phyloP scores from a whole-genome alignment of 2,113 vertebrate species.

The Hemichromis elongatus region DNA sequence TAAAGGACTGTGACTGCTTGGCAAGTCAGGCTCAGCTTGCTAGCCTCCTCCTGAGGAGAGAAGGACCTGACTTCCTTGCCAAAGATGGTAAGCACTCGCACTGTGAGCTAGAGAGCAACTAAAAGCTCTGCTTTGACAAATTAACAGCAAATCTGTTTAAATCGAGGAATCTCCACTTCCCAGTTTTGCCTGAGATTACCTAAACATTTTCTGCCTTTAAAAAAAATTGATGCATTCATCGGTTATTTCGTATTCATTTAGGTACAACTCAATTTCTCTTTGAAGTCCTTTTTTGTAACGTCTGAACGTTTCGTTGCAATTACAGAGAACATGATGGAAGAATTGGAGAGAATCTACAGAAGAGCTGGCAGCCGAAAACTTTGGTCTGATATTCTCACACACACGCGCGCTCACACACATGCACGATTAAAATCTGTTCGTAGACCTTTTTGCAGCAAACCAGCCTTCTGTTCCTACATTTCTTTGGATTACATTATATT shows the following conservation, averaged over 20 bases:
- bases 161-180: background rate
- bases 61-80: conserved; percentile 87
- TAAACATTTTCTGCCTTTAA: background rate
- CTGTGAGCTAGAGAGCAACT: background rate
- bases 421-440: background rate
- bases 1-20: conserved; percentile 86
- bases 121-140: background rate
- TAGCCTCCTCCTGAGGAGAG: conserved; percentile 83
- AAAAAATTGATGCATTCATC: background rate
- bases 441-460: background rate
- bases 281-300: background rate
- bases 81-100: conserved; percentile 81
- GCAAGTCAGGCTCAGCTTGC: conserved; percentile 88
- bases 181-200: accelerated
- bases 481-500: background rate
- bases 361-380: conserved; percentile 93
- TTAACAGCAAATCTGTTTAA: background rate
- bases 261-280: background rate
- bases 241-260: background rate
- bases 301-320: background rate
- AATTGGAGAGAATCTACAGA: conserved; percentile 93
- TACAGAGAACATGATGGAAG: conserved; percentile 83
- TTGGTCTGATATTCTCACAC: conserved; percentile 82
- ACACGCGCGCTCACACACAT: background rate
- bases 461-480: background rate